Conservation (phyloP, 2,888 invertebrate genomes). For the Scaeva pyrastri region DNA sequence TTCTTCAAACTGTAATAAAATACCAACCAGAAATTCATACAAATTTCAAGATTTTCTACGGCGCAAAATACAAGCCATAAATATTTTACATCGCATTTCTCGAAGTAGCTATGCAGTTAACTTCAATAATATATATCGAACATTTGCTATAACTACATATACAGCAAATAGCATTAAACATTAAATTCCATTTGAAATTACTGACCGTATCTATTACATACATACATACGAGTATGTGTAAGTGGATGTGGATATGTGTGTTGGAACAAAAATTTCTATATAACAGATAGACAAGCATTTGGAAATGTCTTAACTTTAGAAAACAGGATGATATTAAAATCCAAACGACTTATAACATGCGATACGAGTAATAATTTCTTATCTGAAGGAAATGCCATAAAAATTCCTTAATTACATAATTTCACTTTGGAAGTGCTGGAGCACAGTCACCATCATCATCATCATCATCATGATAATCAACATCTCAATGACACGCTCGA, state of each 20-base stretch:
- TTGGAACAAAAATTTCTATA: background rate
- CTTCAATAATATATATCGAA: conserved; percentile 20
- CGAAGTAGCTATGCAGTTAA: background rate
- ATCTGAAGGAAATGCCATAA: conserved; percentile 56
- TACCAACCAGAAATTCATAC: too few species aligned
- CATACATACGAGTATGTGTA: background rate
- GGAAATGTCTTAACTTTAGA: conserved; percentile 24
- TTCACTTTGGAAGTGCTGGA: conserved; percentile 15
- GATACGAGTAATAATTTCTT: conserved; percentile 43
- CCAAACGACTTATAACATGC: conserved; percentile 31
- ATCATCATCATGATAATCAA: background rate
- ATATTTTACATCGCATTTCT: conserved; percentile 5
- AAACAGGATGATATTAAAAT: conserved; percentile 10
- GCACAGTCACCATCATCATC: background rate
- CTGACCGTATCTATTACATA: conserved; percentile 50
- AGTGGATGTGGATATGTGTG: background rate
- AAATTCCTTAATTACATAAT: conserved; percentile 71
- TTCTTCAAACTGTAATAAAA: too few species aligned
- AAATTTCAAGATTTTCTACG: background rate
- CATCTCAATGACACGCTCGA: background rate
- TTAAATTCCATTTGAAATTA: conserved; percentile 30
- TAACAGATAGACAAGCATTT: background rate
- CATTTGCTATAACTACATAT: background rate
- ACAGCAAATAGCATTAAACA: conserved; percentile 9
- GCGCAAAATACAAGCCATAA: background rate